phyloP scores from a whole-genome alignment of 2,888 invertebrate genomes.

The Thereva unica region DNA sequence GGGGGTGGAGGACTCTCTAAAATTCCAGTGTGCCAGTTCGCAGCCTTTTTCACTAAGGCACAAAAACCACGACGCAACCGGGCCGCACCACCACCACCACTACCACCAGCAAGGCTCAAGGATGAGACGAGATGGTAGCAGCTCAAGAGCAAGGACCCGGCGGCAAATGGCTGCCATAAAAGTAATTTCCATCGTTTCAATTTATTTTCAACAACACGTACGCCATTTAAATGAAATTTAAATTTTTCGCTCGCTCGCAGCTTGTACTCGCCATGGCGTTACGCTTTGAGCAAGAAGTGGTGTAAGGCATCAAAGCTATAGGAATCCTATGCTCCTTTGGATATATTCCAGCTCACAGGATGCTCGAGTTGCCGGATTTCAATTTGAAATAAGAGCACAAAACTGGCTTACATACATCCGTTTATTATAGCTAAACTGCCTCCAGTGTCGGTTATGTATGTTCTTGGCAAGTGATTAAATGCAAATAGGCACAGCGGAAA shows the following conservation, averaged over 20 bases:
- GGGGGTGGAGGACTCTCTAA: too few relatives aligned
- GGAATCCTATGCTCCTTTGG: conserved; percentile 4
- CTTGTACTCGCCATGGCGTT: neutral
- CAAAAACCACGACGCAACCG: neutral
- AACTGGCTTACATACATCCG: conserved; percentile 10
- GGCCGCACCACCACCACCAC: neutral
- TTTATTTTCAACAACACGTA: conserved; percentile 32
- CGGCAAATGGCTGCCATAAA: conserved; percentile 18
- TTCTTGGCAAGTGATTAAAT: conserved; percentile 24
- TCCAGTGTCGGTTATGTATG: neutral
- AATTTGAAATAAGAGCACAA: conserved; percentile 10
- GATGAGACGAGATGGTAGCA: too few relatives aligned
- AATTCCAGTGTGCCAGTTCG: neutral
- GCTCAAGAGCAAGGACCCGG: neutral
- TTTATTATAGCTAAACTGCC: neutral
- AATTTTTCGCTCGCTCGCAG: conserved; percentile 13
- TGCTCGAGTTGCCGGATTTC: conserved; percentile 23
- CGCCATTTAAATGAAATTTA: conserved; percentile 27
- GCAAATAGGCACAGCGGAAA: conserved; percentile 12
- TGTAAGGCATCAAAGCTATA: neutral
- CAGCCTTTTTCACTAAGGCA: neutral
- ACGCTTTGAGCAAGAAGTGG: too few relatives aligned
- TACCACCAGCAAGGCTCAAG: neutral
- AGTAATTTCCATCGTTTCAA: conserved; percentile 31
- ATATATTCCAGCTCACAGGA: conserved; percentile 9